These are phyloP conservation scores for Galagoides demidoff DNA, from an alignment of 2,797 vertebrate species.

Conservation along the genomic window DNA sequence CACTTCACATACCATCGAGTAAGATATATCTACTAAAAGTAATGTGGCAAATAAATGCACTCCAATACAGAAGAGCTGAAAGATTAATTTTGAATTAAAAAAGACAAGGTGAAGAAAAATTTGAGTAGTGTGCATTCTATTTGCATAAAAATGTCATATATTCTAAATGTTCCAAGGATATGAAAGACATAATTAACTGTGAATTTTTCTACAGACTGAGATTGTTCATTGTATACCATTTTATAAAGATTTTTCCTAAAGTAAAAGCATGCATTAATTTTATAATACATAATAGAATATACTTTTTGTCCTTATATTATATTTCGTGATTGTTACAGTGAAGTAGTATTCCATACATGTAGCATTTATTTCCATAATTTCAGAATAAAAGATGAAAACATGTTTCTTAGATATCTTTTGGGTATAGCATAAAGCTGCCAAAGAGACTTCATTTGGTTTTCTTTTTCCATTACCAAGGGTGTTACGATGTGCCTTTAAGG, in stretches of 20 bases:
- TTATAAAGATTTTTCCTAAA: conserved; percentile 25
- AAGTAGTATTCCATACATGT: conserved; percentile 24
- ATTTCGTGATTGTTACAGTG: conserved; percentile 25
- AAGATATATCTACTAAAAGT: not conserved
- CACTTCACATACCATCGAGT: not conserved
- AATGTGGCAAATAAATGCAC: not conserved
- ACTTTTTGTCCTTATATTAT: not conserved
- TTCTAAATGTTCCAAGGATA: conserved; percentile 33
- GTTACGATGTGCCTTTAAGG: not conserved
- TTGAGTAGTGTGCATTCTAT: not conserved
- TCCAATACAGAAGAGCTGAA: not conserved
- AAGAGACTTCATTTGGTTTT: not conserved
- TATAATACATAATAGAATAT: conserved; percentile 24
- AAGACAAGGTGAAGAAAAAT: conserved; percentile 7
- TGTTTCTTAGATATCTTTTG: conserved; percentile 10
- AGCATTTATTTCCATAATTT: conserved; percentile 50
- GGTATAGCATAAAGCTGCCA: conserved; percentile 7
- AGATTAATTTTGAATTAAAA: conserved; percentile 58
- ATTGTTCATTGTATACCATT: not conserved
- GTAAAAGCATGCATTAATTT: not conserved
- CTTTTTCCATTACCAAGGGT: not conserved
- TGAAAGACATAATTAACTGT: not conserved
- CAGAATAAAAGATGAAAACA: not conserved
- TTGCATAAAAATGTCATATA: conserved; percentile 21
- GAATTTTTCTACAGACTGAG: not conserved